Evolutionary conservation across 2,113 vertebrate genomes (phyloP).

Genomic region (Spea multiplicata): DNA sequence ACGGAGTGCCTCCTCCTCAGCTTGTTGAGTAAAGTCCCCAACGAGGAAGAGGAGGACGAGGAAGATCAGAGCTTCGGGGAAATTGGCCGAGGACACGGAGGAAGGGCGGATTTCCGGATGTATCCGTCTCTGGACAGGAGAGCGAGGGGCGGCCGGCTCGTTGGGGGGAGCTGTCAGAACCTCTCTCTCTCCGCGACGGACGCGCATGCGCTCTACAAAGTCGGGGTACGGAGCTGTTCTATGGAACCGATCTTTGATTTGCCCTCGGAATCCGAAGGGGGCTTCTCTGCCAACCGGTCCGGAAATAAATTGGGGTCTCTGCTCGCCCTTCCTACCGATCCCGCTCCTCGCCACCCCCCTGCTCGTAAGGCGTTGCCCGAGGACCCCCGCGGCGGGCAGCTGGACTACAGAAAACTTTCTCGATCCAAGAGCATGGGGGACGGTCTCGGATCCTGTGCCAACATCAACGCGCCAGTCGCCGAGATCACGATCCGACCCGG

Average conservation of each 20-base stretch:
- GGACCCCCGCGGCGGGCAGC: neutral
- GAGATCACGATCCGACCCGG: conserved; percentile 70
- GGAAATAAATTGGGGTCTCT: neutral
- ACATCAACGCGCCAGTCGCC: conserved; percentile 66
- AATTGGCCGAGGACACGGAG: conserved; percentile 40
- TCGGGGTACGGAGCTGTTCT: conserved; percentile 74
- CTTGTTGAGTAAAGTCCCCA: conserved; percentile 73
- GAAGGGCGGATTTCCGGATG: conserved; percentile 51
- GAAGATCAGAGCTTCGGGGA: conserved; percentile 53
- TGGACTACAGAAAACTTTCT: neutral
- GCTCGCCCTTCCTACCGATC: neutral
- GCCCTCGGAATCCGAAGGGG: neutral
- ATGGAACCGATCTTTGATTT: conserved; percentile 74
- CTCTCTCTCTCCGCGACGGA: conserved; percentile 59
- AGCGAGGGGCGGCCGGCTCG: conserved; percentile 29
- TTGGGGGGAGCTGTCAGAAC: conserved; percentile 74
- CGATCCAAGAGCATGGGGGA: conserved; percentile 68
- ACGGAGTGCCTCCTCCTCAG: conserved; percentile 94
- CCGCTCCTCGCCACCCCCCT: too few species aligned
- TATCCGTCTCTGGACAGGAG: conserved; percentile 40
- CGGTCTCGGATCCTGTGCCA: conserved; percentile 67
- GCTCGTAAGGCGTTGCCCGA: neutral
- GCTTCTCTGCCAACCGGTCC: neutral
- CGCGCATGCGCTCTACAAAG: conserved; percentile 36
- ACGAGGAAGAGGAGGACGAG: conserved; percentile 64